phyloP scores from a whole-genome alignment of 2,888 invertebrate species.

The Loripinus fragilis region DNA sequence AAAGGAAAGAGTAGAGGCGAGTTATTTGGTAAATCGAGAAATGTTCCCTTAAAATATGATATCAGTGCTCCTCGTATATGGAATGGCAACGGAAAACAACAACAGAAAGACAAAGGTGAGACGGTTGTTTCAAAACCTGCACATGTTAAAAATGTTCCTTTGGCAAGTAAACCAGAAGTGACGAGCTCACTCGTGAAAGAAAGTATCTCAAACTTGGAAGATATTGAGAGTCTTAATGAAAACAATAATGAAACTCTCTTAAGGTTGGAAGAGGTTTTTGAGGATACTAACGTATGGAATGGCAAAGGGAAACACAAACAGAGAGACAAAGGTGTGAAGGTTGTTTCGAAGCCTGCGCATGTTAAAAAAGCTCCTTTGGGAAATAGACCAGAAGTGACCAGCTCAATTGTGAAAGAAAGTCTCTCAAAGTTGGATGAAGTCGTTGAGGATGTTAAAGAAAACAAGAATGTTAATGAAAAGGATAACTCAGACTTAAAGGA shows the following conservation, averaged over 20 bases:
- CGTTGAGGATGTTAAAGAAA: neutral
- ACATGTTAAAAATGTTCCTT: neutral
- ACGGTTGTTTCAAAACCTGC: slow-evolving; percentile 3
- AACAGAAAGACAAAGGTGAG: neutral
- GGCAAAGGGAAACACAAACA: neutral
- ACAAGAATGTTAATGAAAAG: neutral
- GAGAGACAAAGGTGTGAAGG: neutral
- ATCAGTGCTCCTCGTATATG: neutral
- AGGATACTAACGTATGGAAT: neutral
- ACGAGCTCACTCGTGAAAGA: neutral
- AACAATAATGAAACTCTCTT: neutral
- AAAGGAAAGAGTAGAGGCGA: neutral
- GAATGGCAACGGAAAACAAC: neutral
- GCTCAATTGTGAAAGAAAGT: neutral
- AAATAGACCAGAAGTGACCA: neutral
- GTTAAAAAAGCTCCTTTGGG: neutral
- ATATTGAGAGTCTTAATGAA: neutral
- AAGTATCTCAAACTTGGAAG: too few relatives aligned
- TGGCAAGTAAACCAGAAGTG: neutral
- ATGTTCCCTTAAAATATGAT: neutral
- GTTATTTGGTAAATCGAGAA: neutral
- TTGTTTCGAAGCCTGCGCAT: neutral
- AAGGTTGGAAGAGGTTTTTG: neutral
- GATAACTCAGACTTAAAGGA: neutral
- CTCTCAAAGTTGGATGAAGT: neutral